These are phyloP conservation scores for Phacellophora camtschatica DNA, from an alignment of 30 jellyfish, hydroid and myxozoan genomes.

Conservation along the genomic window DNA sequence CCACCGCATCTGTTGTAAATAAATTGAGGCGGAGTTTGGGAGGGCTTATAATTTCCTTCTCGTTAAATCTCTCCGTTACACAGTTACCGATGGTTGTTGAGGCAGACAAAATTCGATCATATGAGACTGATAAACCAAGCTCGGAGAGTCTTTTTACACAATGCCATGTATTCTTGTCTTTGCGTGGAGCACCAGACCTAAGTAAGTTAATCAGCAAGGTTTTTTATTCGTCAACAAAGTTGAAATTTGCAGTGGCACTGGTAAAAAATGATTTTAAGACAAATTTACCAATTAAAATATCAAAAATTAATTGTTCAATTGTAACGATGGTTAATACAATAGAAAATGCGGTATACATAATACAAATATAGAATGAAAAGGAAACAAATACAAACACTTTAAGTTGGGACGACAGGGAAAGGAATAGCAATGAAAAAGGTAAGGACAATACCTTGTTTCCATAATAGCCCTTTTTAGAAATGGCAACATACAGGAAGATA, in stretches of 20 bases:
- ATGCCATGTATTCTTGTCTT: slow-evolving; percentile 5
- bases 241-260: background rate
- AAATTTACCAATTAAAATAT: too few species aligned
- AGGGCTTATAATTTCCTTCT: slow-evolving; percentile 20
- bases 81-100: slow-evolving; percentile 1
- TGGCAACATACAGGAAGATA: background rate
- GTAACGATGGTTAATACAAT: too few species aligned
- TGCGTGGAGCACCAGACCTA: slow-evolving; percentile 27
- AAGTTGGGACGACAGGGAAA: background rate
- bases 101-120: slow-evolving; percentile 6
- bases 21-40: background rate
- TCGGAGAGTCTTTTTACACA: background rate
- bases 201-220: background rate
- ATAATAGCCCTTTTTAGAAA: background rate
- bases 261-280: background rate
- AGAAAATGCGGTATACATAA: background rate
- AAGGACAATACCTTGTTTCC: background rate
- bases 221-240: background rate
- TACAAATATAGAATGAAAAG: background rate
- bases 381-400: background rate
- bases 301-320: too few species aligned
- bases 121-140: slow-evolving; percentile 25
- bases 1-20: slow-evolving; percentile 39
- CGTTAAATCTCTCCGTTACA: background rate
- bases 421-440: background rate